phyloP scores from a whole-genome alignment of 1,140 invertebrate species.

The Atta cephalotes region DNA sequence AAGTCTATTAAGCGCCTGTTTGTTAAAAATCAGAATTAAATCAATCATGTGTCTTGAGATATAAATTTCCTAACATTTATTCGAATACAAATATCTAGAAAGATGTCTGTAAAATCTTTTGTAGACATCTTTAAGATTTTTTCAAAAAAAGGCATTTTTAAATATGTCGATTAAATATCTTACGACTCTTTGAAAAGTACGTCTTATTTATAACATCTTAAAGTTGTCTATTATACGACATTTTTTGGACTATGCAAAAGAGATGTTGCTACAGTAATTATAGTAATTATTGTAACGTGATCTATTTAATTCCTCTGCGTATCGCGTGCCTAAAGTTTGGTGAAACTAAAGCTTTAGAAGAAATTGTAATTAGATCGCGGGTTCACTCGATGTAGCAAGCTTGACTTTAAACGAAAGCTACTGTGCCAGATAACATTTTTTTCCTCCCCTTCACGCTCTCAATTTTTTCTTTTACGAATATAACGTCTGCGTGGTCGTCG shows the following conservation, averaged over 20 bases:
- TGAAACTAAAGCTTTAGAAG: slow-evolving; percentile 41
- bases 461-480: not conserved
- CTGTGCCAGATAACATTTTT: not conserved
- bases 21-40: slow-evolving; percentile 31
- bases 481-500: not conserved
- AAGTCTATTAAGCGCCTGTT: slow-evolving; percentile 23
- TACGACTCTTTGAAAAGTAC: not conserved
- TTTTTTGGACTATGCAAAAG: slow-evolving; percentile 12
- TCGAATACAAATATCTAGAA: slow-evolving; percentile 19
- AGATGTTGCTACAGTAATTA: slow-evolving; percentile 37
- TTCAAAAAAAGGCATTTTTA: not conserved
- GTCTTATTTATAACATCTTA: slow-evolving; percentile 15
- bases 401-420: not conserved
- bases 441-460: not conserved
- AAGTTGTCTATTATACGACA: slow-evolving; percentile 20
- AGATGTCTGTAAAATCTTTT: slow-evolving; percentile 18
- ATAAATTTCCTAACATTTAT: slow-evolving; percentile 16
- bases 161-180: slow-evolving; percentile 6
- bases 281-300: slow-evolving; percentile 48
- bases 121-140: slow-evolving; percentile 45
- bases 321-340: slow-evolving; percentile 48
- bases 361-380: slow-evolving; percentile 54
- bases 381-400: not conserved
- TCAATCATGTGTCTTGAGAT: slow-evolving; percentile 27
- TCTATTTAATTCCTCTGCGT: slow-evolving; percentile 50